Base-by-base conservation (phyloP, 2,113 vertebrate species). In the Casuarius casuarius region DNA sequence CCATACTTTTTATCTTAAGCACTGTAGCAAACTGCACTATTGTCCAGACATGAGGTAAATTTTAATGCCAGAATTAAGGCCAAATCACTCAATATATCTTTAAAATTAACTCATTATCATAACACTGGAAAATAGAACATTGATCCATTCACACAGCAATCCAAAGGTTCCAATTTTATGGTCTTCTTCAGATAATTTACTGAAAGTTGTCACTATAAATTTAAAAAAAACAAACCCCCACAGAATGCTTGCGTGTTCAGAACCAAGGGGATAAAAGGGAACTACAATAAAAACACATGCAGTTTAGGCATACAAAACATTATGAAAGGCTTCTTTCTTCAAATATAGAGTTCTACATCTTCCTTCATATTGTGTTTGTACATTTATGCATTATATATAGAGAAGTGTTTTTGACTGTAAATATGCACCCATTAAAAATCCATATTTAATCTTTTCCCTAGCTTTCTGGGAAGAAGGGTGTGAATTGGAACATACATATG, bases 31-130 rank as follows among this genome's bases (percentile, higher is more conserved):
- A 94, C 81, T 29, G 28, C 21, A 7, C 28, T 33, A 23, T 23
- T 90, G 84, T 90, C 87, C 94, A 58, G 85, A 89, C 95, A 96
- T 46, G 70, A 97, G 96, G 85, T 49, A 96, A 94, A 96, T 95
- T 86, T 96, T 90, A 96, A 94, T 89, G 89, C 66, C 90, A 90
- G 75, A 96, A 96, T 95, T 96, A 97, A 94, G 1, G 17, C 70
- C 89, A 93, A 94, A 94, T 92, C 95, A 93, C 68, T 96, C 93
- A 89, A 96, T 96, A 94, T 38, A 79, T 96, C 93, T 96, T 93
- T 82, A 94, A 95, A 97, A 96, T 94, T 89, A 96, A 94, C 92
- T 96, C 90, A 92, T 97, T 97, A 95, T 96, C 95, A 92, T 97
- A 97, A 94, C 67, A 2, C 84, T 96, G 90, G 95, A 97, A 97